phyloP scores from a whole-genome alignment of 2,113 vertebrate species.

The Thamnaconus septentrionalis region DNA sequence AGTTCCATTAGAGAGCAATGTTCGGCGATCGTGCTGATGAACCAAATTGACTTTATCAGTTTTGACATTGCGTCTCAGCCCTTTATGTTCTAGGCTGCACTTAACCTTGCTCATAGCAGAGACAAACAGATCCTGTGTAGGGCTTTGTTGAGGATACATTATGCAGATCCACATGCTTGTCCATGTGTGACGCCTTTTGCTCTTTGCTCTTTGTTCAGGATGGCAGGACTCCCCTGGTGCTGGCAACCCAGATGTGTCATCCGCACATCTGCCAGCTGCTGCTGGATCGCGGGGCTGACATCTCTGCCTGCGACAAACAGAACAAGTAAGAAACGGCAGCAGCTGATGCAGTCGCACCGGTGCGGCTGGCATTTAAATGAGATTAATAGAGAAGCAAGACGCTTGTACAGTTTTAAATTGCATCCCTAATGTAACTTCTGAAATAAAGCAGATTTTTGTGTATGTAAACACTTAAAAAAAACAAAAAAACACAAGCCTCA shows the following conservation, averaged over 20 bases:
- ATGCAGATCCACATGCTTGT: neutral
- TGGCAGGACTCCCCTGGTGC: conserved; percentile 88
- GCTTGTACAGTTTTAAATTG: neutral
- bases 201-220: conserved; percentile 76
- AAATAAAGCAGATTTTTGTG: neutral
- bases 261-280: conserved; percentile 88
- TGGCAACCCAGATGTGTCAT: conserved; percentile 97
- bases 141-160: neutral
- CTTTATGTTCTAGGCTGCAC: neutral
- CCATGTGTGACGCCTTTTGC: neutral
- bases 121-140: neutral
- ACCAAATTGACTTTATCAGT: neutral
- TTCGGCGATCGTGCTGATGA: neutral
- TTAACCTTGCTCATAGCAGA: neutral
- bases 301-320: conserved; percentile 90
- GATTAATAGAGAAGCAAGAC: no score
- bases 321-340: conserved; percentile 79
- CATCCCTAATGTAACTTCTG: neutral
- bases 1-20: neutral
- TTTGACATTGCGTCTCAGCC: neutral
- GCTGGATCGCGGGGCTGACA: conserved; percentile 87
- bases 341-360: neutral
- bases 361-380: neutral
- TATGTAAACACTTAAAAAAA: neutral
- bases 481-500: no score